Percentiles rank a stretch among this genome's conserved stretches.
phyloP scores from a whole-genome alignment of 2,888 invertebrate species.

The Ischnus inquisitorius region DNA sequence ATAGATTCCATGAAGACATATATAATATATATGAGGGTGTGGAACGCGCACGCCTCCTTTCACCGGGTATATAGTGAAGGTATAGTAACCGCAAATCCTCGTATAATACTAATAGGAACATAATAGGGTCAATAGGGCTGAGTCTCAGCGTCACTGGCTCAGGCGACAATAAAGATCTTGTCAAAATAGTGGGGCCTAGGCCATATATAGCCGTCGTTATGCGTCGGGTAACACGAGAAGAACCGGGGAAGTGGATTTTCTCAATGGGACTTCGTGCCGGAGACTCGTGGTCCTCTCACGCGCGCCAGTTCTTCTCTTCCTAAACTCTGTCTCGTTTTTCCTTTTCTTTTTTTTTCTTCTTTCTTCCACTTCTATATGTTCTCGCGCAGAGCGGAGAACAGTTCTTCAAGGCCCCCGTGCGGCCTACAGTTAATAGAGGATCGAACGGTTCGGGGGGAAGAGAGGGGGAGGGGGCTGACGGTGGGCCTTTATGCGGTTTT shows the following conservation, averaged over 20 bases:
- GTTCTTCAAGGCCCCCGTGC: constrained; percentile 17
- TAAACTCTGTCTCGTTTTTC: constrained; percentile 62
- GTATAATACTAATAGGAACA: constrained; percentile 85
- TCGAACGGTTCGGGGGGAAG: constrained; percentile 58
- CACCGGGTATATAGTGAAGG: constrained; percentile 61
- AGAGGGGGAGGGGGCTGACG: constrained; percentile 14
- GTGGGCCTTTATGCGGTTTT: constrained; percentile 78
- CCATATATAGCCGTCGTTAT: background rate
- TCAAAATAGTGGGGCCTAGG: constrained; percentile 82
- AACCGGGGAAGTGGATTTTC: constrained; percentile 84
- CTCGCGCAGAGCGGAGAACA: constrained; percentile 12
- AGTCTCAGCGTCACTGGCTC: constrained; percentile 73
- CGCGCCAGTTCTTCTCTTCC: constrained; percentile 58
- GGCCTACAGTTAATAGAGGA: constrained; percentile 28
- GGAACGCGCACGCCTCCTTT: constrained; percentile 61
- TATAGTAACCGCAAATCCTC: constrained; percentile 81
- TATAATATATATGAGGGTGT: background rate
- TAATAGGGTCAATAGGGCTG: constrained; percentile 85
- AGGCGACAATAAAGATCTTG: constrained; percentile 84
- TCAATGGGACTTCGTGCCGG: constrained; percentile 77
- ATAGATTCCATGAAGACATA: too few species aligned
- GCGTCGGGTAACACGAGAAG: constrained; percentile 81
- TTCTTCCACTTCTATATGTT: constrained; percentile 55
- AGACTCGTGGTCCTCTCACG: constrained; percentile 45
- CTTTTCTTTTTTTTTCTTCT: constrained; percentile 54